Percentiles rank a stretch among this genome's conserved stretches.
phyloP scores from a whole-genome alignment of 2,797 vertebrate genomes.

The Champsocephalus esox region DNA sequence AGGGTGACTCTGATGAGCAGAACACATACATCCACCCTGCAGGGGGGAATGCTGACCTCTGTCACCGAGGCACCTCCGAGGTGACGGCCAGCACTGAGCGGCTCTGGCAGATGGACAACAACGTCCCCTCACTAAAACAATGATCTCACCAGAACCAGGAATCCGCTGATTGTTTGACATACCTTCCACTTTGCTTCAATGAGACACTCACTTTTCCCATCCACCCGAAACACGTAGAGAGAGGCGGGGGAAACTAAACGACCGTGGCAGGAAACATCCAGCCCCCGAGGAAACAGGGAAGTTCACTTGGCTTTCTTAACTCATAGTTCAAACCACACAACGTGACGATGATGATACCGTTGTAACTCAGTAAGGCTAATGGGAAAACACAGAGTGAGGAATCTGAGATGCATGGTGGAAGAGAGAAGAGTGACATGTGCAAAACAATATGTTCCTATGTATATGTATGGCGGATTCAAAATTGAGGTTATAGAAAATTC shows the following conservation, averaged over 20 bases:
- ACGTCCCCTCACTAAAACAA: conserved; percentile 60
- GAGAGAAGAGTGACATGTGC: not conserved
- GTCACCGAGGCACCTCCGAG: conserved; percentile 40
- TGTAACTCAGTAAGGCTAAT: conserved; percentile 4
- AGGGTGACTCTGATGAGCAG: conserved; percentile 27
- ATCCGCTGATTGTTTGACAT: conserved; percentile 80
- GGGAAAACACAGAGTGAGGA: conserved; percentile 28
- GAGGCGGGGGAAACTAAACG: conserved; percentile 38
- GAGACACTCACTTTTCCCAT: conserved; percentile 63
- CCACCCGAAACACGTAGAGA: conserved; percentile 18
- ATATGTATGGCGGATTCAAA: too few species aligned
- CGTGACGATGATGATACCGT: conserved; percentile 1
- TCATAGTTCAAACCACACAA: conserved; percentile 18
- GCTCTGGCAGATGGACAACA: conserved; percentile 39
- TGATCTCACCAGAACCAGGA: conserved; percentile 76
- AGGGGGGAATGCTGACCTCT: conserved; percentile 51
- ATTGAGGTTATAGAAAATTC: not conserved
- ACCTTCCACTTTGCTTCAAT: conserved; percentile 72
- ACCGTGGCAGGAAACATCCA: conserved; percentile 64
- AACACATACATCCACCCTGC: conserved; percentile 20
- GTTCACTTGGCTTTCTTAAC: conserved; percentile 38
- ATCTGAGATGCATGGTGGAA: conserved; percentile 36
- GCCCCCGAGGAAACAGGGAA: conserved; percentile 49
- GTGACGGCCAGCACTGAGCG: not conserved
- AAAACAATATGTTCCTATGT: not conserved